A percentile compares a stretch with the other conserved stretches of the same genome.
phyloP scores from a whole-genome alignment of 2,888 invertebrate genomes.

The Pseudococcus jackbeardsleyi region DNA sequence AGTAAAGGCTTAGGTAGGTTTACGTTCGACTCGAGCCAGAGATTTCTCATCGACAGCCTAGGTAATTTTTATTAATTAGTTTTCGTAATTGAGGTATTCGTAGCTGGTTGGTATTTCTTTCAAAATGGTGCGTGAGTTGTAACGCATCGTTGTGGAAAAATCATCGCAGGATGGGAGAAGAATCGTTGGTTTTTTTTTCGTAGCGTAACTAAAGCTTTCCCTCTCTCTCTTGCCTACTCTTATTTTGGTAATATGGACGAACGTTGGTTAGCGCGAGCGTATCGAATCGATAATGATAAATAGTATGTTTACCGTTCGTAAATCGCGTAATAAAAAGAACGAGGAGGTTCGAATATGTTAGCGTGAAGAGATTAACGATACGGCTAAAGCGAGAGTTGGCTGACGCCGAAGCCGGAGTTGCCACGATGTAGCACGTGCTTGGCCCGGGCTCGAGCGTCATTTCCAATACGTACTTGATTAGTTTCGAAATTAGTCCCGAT shows the following conservation, averaged over 20 bases:
- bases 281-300: conserved; percentile 62
- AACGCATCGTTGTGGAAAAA: not conserved
- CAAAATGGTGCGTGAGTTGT: not conserved
- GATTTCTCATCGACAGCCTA: not conserved
- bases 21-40: not conserved
- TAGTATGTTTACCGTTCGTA: conserved; percentile 59
- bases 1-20: not conserved
- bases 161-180: not conserved
- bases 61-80: conserved; percentile 37
- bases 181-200: not conserved
- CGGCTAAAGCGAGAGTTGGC: not conserved
- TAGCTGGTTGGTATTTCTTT: not conserved
- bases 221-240: too few species aligned
- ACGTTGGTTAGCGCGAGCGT: conserved; percentile 57
- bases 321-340: conserved; percentile 54
- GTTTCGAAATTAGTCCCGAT: conserved; percentile 61
- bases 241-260: not conserved
- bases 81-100: not conserved
- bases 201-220: conserved; percentile 27
- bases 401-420: not conserved
- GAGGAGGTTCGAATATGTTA: conserved; percentile 41
- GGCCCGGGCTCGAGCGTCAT: not conserved
- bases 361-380: conserved; percentile 37
- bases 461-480: conserved; percentile 56
- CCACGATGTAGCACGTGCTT: conserved; percentile 48